phyloP scores from a whole-genome alignment of 53 echinoderm and acorn worm species.

The Apostichopus leukothele region DNA sequence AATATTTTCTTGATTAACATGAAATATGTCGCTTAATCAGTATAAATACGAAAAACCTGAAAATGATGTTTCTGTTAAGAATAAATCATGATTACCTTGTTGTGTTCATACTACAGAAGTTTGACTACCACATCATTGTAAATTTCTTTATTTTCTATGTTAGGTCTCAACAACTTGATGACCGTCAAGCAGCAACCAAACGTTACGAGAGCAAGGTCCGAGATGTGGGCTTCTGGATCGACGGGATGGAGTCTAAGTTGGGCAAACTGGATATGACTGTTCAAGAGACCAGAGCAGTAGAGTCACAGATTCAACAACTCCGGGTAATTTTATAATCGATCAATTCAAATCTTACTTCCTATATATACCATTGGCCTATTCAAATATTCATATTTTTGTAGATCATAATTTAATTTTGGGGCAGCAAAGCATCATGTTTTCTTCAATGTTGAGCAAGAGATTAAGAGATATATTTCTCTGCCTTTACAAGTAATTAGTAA shows the following conservation, averaged over 20 bases:
- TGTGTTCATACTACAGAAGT: no score
- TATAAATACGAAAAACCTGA: no score
- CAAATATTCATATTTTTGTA: no score
- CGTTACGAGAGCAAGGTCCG: conserved; percentile 69
- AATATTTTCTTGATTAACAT: no score
- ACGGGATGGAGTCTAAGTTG: conserved; percentile 83
- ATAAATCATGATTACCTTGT: no score
- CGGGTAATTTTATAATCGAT: conserved; percentile 55
- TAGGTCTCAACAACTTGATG: conserved; percentile 89
- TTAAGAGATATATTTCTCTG: not conserved
- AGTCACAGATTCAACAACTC: conserved; percentile 89
- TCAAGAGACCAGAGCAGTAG: conserved; percentile 77
- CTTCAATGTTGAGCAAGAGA: not conserved
- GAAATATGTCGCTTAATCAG: no score
- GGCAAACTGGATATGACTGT: conserved; percentile 74
- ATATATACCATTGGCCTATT: no score
- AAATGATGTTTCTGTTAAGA: no score
- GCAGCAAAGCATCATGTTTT: not conserved
- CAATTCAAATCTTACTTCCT: no score
- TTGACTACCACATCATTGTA: not conserved
- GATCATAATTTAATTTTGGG: not conserved
- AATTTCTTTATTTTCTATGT: not conserved
- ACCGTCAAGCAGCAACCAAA: conserved; percentile 77
- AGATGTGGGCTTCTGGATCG: conserved; percentile 81
- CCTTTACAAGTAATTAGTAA: not conserved